Base-by-base conservation (phyloP, 2,888 invertebrate species). In the Chrysina gloriosa region DNA sequence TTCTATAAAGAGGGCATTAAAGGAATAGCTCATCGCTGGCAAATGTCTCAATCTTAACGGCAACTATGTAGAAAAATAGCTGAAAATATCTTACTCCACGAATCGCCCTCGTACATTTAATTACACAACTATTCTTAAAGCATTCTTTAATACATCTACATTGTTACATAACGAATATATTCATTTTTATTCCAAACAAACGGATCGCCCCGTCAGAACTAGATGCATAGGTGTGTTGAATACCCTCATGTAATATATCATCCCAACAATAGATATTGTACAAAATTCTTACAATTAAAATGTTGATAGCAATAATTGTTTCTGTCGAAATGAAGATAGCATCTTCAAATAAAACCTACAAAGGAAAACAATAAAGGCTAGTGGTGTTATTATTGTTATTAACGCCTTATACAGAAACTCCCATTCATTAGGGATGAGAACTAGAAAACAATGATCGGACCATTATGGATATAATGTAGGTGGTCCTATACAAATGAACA, bases 291-390 rank as follows among this genome's bases (percentile, higher is more conserved):
- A 63, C 36, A 67, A 67, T 67, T 67, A 63, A 67, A 67, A 63
- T 63, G 67, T 67, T 67, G 63, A 63, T 67, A 63, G 47, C 54
- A 63, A 54, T 67, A 63, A 63, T 67, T 52, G 54, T 39, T 9
- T 21, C 25, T 58, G 50, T 23, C 29, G 56, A n/a, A 56, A 36
- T 21, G n/a, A 34, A 56, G 56, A 56, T 56, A 66, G 58, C 42
- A 66, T 45, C 56, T 45, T 23, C 16, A 29, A 58, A 39, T 39
- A 27, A 50, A 52, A 50, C 31, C 27, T 34, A 48, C 64, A 64
- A 64, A 50, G 14, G 25, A 34, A 64, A 48, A 64, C 64, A 64
- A 50, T 50, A 19, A 64, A 14, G 50, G 34, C 23, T 25, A 64
- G 19, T 9, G 16, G 16, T 45, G 34, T 36, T 64, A 64, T 47